Evolutionary conservation across 2,888 invertebrate genomes (phyloP).

Genomic region (Agrochola macilenta): DNA sequence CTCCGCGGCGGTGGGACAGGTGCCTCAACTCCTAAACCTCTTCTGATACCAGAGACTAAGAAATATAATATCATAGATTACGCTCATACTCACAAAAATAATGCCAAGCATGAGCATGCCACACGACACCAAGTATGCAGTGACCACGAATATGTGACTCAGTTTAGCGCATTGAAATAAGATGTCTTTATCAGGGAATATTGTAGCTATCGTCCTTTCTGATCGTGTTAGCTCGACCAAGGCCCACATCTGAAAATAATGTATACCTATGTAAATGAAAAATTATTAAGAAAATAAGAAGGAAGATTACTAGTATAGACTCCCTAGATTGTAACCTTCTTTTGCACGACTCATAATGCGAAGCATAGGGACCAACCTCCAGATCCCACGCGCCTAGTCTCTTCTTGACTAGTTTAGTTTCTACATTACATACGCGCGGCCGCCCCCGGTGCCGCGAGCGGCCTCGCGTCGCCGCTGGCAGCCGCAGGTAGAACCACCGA

Average conservation of each 20-base stretch:
- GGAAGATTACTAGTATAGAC: background rate
- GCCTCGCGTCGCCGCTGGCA: no score
- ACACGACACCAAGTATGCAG: conserved; percentile 56
- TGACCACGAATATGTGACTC: conserved; percentile 51
- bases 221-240: conserved; percentile 59
- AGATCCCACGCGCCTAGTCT: no score
- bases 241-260: conserved; percentile 67
- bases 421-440: no score
- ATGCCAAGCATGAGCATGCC: conserved; percentile 71
- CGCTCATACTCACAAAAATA: conserved; percentile 62
- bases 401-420: no score
- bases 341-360: no score
- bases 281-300: background rate
- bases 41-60: background rate
- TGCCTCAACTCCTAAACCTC: background rate
- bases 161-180: conserved; percentile 54
- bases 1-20: no score
- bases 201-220: conserved; percentile 52
- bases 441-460: no score
- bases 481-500: no score
- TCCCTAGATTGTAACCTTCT: no score
- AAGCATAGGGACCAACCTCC: no score
- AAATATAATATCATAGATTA: no score
- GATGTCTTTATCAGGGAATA: conserved; percentile 52
- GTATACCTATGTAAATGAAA: background rate